phyloP scores from a whole-genome alignment of 2,113 vertebrate species.

The Eolophus roseicapilla region DNA sequence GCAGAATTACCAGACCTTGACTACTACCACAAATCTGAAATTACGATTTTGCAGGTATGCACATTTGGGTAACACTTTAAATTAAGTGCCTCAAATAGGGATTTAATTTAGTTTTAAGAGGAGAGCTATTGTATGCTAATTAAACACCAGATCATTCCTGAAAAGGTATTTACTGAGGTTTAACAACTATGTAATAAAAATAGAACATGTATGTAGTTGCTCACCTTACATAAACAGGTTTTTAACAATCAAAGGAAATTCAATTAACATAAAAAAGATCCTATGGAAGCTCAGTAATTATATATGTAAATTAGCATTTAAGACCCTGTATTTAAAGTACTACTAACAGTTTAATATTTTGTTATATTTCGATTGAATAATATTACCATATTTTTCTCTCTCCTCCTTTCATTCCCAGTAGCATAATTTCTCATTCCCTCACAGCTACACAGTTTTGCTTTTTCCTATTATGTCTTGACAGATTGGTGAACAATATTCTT shows the following conservation, averaged over 20 bases:
- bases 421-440: not conserved
- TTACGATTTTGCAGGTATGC: conserved; percentile 24
- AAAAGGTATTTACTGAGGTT: conserved; percentile 42
- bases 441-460: not conserved
- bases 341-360: not conserved
- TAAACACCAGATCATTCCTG: conserved; percentile 51
- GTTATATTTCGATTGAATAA: not conserved
- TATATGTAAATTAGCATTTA: conserved; percentile 1
- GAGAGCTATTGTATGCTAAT: conserved; percentile 40
- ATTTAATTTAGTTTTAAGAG: conserved; percentile 65
- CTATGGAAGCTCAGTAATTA: not conserved
- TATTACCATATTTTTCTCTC: not conserved
- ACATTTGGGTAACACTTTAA: conserved; percentile 39
- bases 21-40: conserved; percentile 14
- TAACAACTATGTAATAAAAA: conserved; percentile 17
- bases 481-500: not conserved
- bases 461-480: not conserved
- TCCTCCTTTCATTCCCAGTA: not conserved
- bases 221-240: not conserved
- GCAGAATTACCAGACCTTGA: not conserved
- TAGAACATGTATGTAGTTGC: not conserved
- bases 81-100: conserved; percentile 47
- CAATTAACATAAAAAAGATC: conserved; percentile 32
- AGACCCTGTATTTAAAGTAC: not conserved
- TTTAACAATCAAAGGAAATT: conserved; percentile 44